Evolutionary conservation across 2,797 vertebrate species (phyloP).

Genomic region (Acrossocheilus wenchowensis): DNA sequence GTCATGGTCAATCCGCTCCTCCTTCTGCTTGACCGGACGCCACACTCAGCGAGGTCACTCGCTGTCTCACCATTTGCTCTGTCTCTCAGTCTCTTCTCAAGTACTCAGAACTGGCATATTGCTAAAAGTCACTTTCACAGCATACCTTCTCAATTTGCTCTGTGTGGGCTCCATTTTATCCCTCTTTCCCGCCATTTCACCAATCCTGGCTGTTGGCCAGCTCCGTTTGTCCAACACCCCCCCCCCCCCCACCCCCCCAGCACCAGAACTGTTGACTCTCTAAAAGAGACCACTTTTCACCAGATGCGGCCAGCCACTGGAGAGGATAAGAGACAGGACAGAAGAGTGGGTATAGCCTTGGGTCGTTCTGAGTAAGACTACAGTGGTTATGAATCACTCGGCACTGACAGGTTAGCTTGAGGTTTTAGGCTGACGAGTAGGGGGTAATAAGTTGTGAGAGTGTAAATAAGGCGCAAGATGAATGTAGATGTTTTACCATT

Average conservation of each 20-base stretch:
- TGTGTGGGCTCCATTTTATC: conserved; percentile 30
- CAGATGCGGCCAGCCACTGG: not conserved
- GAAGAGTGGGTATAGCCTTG: conserved; percentile 1
- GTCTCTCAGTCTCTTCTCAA: conserved; percentile 23
- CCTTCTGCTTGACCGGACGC: conserved; percentile 39
- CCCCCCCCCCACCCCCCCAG: not conserved
- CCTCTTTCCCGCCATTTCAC: conserved; percentile 30
- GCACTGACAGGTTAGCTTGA: conserved; percentile 37
- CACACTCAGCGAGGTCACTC: conserved; percentile 11
- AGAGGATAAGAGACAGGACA: not conserved
- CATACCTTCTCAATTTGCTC: conserved; percentile 29
- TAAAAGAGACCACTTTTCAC: conserved; percentile 12
- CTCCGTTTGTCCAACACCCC: not conserved
- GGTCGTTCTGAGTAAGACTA: conserved; percentile 14
- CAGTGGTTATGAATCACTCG: conserved; percentile 29
- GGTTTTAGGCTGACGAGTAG: conserved; percentile 26
- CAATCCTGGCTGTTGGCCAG: conserved; percentile 6
- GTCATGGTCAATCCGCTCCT: conserved; percentile 38
- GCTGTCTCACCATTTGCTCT: not conserved
- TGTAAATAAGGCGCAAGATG: conserved; percentile 26
- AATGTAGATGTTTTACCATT: conserved; percentile 34
- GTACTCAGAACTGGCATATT: conserved; percentile 1
- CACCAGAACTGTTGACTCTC: conserved; percentile 10
- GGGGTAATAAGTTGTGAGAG: conserved; percentile 21
- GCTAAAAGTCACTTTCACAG: conserved; percentile 40